Conservation (phyloP, 2,888 invertebrate species). For the Lypha dubia region DNA sequence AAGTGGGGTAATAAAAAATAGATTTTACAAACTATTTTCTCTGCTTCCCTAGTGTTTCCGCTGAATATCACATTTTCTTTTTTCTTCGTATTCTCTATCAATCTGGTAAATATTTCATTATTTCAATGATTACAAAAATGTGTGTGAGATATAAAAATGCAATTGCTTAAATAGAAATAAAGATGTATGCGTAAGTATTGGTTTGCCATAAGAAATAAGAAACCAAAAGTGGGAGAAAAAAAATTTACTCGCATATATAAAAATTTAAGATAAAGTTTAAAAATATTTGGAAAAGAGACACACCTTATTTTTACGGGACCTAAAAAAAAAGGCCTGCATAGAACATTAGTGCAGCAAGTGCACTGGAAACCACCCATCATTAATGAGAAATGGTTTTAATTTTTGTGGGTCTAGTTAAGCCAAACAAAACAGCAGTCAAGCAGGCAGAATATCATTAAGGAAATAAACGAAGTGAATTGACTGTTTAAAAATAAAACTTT, state of each 20-base stretch:
- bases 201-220: not conserved
- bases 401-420: not conserved
- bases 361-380: not conserved
- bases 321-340: not conserved
- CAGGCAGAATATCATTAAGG: constrained; percentile 12
- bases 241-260: too few species aligned
- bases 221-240: not conserved
- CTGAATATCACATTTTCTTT: not conserved
- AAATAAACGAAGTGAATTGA: not conserved
- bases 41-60: constrained; percentile 12
- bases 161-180: constrained; percentile 18
- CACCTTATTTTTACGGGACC: not conserved
- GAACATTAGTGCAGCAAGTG: not conserved
- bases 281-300: not conserved
- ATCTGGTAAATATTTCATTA: constrained; percentile 52
- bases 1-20: constrained; percentile 62
- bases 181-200: constrained; percentile 27
- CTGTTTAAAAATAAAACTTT: not conserved
- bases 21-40: constrained; percentile 52
- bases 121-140: constrained; percentile 37
- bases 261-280: not conserved
- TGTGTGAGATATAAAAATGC: constrained; percentile 3
- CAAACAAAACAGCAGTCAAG: not conserved
- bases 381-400: not conserved
- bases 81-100: not conserved